Conservation (phyloP, 2,888 invertebrate genomes). For the Drosophila pseudotalamancana region DNA sequence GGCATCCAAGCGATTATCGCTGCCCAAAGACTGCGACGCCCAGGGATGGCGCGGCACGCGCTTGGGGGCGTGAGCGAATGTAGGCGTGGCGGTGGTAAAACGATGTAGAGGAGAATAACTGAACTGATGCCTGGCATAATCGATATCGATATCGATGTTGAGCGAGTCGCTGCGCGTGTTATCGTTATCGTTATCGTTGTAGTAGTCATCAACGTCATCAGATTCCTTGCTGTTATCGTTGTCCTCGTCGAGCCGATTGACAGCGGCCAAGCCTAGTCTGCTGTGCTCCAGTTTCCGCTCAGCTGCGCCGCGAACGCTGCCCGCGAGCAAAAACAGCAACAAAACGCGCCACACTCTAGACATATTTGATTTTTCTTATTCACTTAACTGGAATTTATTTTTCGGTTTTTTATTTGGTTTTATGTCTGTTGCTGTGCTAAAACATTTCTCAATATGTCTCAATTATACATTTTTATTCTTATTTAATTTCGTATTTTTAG, state of each 20-base stretch:
- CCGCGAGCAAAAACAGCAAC: conserved; percentile 3
- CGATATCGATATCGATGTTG: conserved; percentile 32
- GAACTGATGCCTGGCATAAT: conserved; percentile 6
- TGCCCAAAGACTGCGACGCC: conserved; percentile 9
- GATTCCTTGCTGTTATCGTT: conserved; percentile 30
- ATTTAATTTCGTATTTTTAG: conserved; percentile 19
- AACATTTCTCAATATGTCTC: conserved; percentile 22
- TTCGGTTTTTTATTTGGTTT: background rate
- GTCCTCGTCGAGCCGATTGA: conserved; percentile 13
- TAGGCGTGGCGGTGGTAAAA: background rate
- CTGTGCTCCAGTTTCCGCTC: conserved; percentile 4
- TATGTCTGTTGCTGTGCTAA: conserved; percentile 5
- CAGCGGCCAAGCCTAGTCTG: conserved; percentile 1
- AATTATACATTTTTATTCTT: conserved; percentile 8
- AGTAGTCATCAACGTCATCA: conserved; percentile 18
- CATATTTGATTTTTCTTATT: background rate
- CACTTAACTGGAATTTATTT: background rate
- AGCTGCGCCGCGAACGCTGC: background rate
- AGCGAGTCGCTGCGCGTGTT: conserved; percentile 40
- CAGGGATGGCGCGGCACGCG: conserved; percentile 17
- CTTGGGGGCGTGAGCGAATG: background rate
- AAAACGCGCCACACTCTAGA: conserved; percentile 1
- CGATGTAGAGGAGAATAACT: background rate
- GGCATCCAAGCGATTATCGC: conserved; percentile 44
- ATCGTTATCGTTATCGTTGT: conserved; percentile 37